phyloP scores from a whole-genome alignment of 2,888 invertebrate genomes.

The Drosophila rellima region DNA sequence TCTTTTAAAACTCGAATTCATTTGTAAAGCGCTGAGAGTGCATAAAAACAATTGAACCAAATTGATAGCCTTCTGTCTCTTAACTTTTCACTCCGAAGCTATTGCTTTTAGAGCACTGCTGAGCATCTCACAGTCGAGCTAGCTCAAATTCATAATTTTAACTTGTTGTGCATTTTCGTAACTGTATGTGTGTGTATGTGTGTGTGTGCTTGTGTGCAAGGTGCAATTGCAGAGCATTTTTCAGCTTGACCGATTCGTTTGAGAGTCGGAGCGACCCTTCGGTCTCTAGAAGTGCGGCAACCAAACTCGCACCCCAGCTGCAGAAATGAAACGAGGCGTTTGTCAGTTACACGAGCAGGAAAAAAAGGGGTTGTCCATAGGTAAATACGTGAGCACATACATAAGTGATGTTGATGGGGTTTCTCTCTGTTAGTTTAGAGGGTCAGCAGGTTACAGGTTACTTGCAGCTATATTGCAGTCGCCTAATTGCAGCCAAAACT shows the following conservation, averaged over 20 bases:
- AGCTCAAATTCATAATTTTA: constrained; percentile 9
- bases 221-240: constrained; percentile 81
- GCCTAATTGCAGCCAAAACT: constrained; percentile 66
- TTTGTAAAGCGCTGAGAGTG: too few relatives aligned
- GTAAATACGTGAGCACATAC: constrained; percentile 27
- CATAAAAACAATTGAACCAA: too few relatives aligned
- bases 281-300: constrained; percentile 55
- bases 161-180: constrained; percentile 30
- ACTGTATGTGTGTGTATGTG: constrained; percentile 22
- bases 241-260: constrained; percentile 82
- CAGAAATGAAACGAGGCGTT: constrained; percentile 60
- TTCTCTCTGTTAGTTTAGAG: constrained; percentile 64
- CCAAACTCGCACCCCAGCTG: constrained; percentile 64
- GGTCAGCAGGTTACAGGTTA: constrained; percentile 79
- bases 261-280: constrained; percentile 60
- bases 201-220: constrained; percentile 43
- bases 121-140: constrained; percentile 27
- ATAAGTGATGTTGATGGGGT: constrained; percentile 43
- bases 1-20: too few relatives aligned
- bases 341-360: constrained; percentile 59
- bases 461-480: constrained; percentile 19
- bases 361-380: constrained; percentile 60
- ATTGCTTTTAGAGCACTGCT: neutral
- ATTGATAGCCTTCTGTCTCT: neutral
- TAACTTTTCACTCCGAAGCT: neutral